Evolutionary conservation across 2,888 invertebrate genomes (phyloP).

Genomic region (Melieria picta): DNA sequence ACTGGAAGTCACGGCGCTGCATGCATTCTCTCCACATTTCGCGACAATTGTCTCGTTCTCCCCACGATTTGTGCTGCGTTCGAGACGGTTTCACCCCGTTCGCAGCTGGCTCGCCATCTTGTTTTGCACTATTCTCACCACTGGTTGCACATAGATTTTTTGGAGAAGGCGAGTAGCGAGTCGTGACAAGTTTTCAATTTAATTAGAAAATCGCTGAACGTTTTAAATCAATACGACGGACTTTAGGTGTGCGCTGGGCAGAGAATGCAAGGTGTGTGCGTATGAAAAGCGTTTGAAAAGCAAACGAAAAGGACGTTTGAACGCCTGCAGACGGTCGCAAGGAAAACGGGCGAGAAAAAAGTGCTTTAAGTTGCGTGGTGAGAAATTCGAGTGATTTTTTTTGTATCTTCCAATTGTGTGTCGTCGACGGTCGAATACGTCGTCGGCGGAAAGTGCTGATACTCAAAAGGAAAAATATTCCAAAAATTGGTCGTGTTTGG

Average conservation of each 20-base stretch:
- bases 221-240: slow-evolving; percentile 13
- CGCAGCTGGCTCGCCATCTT: slow-evolving; percentile 44
- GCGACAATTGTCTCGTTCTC: too few species aligned
- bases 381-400: slow-evolving; percentile 41
- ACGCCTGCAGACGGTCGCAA: slow-evolving; percentile 37
- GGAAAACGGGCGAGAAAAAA: slow-evolving; percentile 40
- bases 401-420: neutral
- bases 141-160: slow-evolving; percentile 47
- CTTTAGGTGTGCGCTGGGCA: neutral
- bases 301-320: slow-evolving; percentile 26
- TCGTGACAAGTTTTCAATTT: slow-evolving; percentile 36
- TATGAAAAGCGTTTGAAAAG: slow-evolving; percentile 34
- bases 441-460: too few species aligned
- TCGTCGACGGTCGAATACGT: neutral
- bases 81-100: too few species aligned
- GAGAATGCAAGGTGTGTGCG: slow-evolving; percentile 9
- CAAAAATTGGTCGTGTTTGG: too few species aligned
- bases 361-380: slow-evolving; percentile 52
- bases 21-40: too few species aligned
- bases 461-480: too few species aligned
- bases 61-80: too few species aligned
- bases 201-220: slow-evolving; percentile 28
- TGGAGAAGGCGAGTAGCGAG: slow-evolving; percentile 37
- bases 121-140: slow-evolving; percentile 46
- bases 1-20: too few species aligned